Base-by-base conservation (phyloP, 2,888 invertebrate species). In the Rhodophaea formosa region DNA sequence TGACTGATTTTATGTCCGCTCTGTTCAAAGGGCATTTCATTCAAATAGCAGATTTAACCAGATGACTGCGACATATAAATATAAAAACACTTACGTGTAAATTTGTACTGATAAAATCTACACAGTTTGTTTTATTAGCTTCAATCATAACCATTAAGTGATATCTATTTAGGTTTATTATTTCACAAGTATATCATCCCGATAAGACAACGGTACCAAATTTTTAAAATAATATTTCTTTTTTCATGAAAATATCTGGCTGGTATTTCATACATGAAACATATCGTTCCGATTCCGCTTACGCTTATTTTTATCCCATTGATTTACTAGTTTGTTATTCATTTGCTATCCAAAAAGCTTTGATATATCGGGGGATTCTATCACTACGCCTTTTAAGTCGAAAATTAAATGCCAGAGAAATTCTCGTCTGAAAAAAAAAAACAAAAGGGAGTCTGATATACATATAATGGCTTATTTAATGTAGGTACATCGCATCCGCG, bases 401-500 rank as follows among this genome's bases (percentile, higher is more conserved):
- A 69, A 75, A 78, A 77, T 79, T 70, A 77, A 74, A 79, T 79
- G 79, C 68, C 71, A 58, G 66, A 67, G 23, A 23, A 23, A 23
- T 2, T 68, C 62, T 65, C 62, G 59, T 61, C 59, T 57, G 59
- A 60, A 62, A 65, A 76, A 62, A 65, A 76, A 82, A 75, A 72
- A 75, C 74, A 74, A 76, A 79, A 75, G 74, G 72, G 67, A 62
- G 63, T 64, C 68, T 32, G 32, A 39, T 52, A 56, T 54, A 60
- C 57, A 53, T 65, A 69, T 73, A 80, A 82, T 78, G 78, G 80
- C 77, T 86, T 82, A 82, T 82, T 84, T 81, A 82, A 80, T 79
- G 78, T 77, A 74, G 75, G 72, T 73, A 72, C 71, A 77, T 74
- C 74, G 67, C 71, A 69, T 64, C 71, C 70, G 79, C 78, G 74